phyloP scores from a whole-genome alignment of 1,140 invertebrate genomes.

The Halesus radiatus region DNA sequence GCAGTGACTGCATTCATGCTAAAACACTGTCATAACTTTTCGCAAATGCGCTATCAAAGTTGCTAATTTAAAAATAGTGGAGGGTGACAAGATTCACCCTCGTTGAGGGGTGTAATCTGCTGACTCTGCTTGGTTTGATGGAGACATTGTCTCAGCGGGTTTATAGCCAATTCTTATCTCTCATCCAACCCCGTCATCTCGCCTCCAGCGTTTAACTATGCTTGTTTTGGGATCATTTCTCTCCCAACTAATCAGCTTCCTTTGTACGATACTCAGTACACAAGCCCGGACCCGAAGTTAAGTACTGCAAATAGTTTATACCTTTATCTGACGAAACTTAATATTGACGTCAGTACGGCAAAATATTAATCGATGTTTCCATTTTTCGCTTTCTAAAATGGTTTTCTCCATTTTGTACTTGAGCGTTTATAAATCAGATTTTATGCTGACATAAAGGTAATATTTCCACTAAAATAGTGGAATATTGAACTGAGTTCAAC shows the following conservation, averaged over 20 bases:
- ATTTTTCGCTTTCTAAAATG: too few relatives aligned
- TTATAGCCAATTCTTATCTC: constrained; percentile 55
- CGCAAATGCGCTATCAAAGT: background rate
- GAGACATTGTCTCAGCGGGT: constrained; percentile 47
- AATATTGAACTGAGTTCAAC: background rate
- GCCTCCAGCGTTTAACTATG: constrained; percentile 47
- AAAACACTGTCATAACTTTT: background rate
- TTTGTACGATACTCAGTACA: background rate
- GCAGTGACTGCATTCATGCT: background rate
- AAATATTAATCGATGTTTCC: too few relatives aligned
- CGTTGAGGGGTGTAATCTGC: constrained; percentile 22
- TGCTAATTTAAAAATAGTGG: constrained; percentile 53
- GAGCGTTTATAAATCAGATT: too few relatives aligned
- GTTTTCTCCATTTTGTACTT: too few relatives aligned
- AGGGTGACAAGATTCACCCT: constrained; percentile 44
- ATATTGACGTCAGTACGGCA: too few relatives aligned
- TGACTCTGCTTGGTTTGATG: constrained; percentile 51
- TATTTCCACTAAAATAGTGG: background rate
- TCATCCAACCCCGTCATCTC: constrained; percentile 45
- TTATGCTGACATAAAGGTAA: too few relatives aligned
- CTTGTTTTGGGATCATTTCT: constrained; percentile 45
- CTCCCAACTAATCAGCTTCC: constrained; percentile 38
- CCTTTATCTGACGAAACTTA: too few relatives aligned
- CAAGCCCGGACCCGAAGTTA: too few relatives aligned
- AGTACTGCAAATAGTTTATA: too few relatives aligned